A percentile compares a stretch with the other conserved stretches of the same genome.
phyloP scores from a whole-genome alignment of 2,113 vertebrate genomes.

The Oophaga pumilio region DNA sequence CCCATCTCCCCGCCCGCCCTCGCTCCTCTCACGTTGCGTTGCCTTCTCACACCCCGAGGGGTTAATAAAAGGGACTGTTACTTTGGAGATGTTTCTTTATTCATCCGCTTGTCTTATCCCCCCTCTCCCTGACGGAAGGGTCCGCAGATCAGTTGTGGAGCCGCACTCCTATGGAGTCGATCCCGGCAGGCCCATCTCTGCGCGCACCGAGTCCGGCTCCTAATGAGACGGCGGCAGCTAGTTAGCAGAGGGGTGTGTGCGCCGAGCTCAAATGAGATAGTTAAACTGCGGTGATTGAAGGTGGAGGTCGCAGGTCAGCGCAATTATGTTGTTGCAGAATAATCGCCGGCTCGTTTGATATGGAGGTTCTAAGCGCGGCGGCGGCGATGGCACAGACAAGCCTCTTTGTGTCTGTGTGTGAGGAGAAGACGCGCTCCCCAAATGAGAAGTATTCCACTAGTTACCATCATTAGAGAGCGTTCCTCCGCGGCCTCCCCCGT shows the following conservation, averaged over 20 bases:
- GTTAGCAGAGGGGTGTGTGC: conserved; percentile 97
- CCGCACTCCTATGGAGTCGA: conserved; percentile 48
- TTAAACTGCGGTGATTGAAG: conserved; percentile 85
- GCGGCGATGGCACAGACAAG: conserved; percentile 78
- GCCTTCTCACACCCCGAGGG: neutral
- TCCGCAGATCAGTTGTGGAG: conserved; percentile 5
- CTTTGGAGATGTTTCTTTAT: neutral
- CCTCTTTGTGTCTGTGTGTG: conserved; percentile 72
- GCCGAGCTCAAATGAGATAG: conserved; percentile 78
- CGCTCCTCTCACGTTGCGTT: too few relatives aligned
- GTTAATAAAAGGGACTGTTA: conserved; percentile 19
- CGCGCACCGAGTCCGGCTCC: conserved; percentile 73
- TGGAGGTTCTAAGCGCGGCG: conserved; percentile 82
- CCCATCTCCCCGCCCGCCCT: neutral
- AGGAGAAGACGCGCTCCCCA: conserved; percentile 76
- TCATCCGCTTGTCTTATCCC: neutral
- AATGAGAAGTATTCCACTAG: conserved; percentile 88
- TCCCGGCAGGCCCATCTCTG: conserved; percentile 46
- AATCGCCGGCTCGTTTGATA: conserved; percentile 88
- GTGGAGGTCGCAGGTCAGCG: conserved; percentile 91
- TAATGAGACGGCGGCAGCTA: conserved; percentile 98
- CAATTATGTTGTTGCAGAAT: conserved; percentile 94
- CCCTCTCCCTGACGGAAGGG: neutral
- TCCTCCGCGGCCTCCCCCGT: conserved; percentile 60
- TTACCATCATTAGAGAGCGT: conserved; percentile 79